Conservation (phyloP, 2,888 invertebrate species). For the Heliconius ethilla region DNA sequence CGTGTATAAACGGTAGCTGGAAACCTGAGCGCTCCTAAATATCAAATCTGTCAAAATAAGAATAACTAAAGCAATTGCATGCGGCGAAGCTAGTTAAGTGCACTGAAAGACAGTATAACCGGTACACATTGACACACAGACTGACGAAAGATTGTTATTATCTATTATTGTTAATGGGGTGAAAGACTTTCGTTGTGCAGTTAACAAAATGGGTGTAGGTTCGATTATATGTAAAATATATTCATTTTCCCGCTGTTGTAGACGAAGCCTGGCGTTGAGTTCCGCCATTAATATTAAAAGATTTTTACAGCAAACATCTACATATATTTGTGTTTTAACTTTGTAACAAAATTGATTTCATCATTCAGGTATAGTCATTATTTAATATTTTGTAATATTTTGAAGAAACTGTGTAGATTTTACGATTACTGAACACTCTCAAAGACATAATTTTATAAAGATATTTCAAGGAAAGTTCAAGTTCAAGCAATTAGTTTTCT, state of each 20-base stretch:
- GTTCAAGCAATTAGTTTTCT: background rate
- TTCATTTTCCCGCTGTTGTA: too few relatives aligned
- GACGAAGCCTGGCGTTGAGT: too few relatives aligned
- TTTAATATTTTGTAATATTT: too few relatives aligned
- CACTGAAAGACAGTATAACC: slow-evolving; percentile 24
- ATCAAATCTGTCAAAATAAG: slow-evolving; percentile 39
- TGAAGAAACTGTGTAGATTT: too few relatives aligned
- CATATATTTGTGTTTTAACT: too few relatives aligned
- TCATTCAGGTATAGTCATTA: too few relatives aligned
- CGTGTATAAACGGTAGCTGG: slow-evolving; percentile 35
- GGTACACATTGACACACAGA: slow-evolving; percentile 26
- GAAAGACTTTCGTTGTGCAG: background rate
- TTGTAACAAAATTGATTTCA: too few relatives aligned
- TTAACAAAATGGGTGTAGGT: background rate
- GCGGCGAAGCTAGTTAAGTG: slow-evolving; percentile 22
- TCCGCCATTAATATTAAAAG: too few relatives aligned
- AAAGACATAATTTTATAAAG: too few relatives aligned
- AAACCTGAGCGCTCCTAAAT: slow-evolving; percentile 28
- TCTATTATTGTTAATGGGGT: slow-evolving; percentile 4
- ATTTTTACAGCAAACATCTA: too few relatives aligned
- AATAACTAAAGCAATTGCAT: slow-evolving; percentile 36
- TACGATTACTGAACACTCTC: too few relatives aligned
- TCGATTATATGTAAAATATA: background rate
- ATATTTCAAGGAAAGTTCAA: background rate
- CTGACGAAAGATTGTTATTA: slow-evolving; percentile 24